phyloP scores from a whole-genome alignment of 2,888 invertebrate species.

The Plagiodera versicolora region DNA sequence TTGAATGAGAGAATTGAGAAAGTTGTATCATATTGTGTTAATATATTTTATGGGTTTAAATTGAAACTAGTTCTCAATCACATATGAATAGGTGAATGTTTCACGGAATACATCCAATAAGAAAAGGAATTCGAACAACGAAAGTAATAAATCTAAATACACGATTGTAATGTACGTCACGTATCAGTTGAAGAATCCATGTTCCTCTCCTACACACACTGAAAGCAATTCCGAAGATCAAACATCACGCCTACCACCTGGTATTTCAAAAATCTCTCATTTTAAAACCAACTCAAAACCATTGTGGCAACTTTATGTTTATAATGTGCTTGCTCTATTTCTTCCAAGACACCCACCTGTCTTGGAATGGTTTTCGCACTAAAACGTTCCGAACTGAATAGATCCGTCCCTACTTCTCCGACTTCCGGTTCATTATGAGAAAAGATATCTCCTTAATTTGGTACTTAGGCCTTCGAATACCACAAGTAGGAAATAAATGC shows the following conservation, averaged over 20 bases:
- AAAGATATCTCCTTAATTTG: constrained; percentile 44
- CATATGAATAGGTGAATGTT: no score
- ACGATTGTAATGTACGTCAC: constrained; percentile 27
- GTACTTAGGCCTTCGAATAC: constrained; percentile 41
- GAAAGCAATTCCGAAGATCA: constrained; percentile 35
- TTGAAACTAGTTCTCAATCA: no score
- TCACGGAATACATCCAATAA: no score
- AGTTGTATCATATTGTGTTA: no score
- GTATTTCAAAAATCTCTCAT: constrained; percentile 42
- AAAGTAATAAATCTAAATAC: constrained; percentile 29
- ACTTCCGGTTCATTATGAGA: constrained; percentile 41
- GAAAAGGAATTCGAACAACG: not conserved
- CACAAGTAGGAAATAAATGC: constrained; percentile 37
- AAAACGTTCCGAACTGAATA: constrained; percentile 29
- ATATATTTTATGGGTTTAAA: no score
- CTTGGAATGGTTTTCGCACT: constrained; percentile 40
- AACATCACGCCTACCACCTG: constrained; percentile 52
- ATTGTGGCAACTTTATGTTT: constrained; percentile 34
- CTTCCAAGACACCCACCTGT: constrained; percentile 45
- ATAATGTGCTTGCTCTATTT: constrained; percentile 37
- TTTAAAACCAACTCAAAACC: constrained; percentile 29
- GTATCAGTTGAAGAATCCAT: constrained; percentile 26
- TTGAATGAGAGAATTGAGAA: no score
- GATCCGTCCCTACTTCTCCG: constrained; percentile 31
- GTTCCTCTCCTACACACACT: constrained; percentile 30